Evolutionary conservation across 1,140 invertebrate species (phyloP).

Genomic region (Drosophila baimaii): DNA sequence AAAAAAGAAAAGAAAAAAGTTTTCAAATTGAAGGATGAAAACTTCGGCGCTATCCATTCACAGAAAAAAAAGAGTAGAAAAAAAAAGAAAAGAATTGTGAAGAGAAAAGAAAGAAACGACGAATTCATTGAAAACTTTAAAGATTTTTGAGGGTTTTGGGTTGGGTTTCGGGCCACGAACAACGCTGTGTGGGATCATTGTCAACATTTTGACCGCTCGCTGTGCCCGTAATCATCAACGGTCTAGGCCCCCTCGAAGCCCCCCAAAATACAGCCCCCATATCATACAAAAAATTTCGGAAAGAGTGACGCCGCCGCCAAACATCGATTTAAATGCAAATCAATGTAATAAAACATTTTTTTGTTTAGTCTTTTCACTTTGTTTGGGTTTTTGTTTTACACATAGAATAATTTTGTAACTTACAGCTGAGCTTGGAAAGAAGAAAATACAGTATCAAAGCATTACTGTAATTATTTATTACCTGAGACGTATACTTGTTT

Average conservation of each 20-base stretch:
- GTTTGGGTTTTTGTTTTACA: constrained; percentile 1
- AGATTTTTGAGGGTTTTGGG: constrained; percentile 28
- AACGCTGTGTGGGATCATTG: constrained; percentile 52
- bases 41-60: constrained; percentile 59
- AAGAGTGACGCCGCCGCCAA: constrained; percentile 57
- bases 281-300: constrained; percentile 14
- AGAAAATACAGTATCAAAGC: neutral
- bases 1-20: constrained; percentile 21
- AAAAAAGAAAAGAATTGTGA: constrained; percentile 14
- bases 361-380: constrained; percentile 48
- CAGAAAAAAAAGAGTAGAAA: constrained; percentile 17
- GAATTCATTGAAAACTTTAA: constrained; percentile 66
- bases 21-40: constrained; percentile 59
- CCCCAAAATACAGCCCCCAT: neutral
- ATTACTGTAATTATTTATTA: no score
- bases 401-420: neutral
- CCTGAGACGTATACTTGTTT: no score
- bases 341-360: constrained; percentile 82
- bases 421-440: neutral
- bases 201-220: constrained; percentile 76
- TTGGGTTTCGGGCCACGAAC: constrained; percentile 37
- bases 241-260: constrained; percentile 39
- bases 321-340: constrained; percentile 83
- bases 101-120: constrained; percentile 32
- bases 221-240: constrained; percentile 70